Evolutionary conservation across 2,113 vertebrate genomes (phyloP), one percentile per base, ranked within the genome.

Genomic region (Morone saxatilis): DNA sequence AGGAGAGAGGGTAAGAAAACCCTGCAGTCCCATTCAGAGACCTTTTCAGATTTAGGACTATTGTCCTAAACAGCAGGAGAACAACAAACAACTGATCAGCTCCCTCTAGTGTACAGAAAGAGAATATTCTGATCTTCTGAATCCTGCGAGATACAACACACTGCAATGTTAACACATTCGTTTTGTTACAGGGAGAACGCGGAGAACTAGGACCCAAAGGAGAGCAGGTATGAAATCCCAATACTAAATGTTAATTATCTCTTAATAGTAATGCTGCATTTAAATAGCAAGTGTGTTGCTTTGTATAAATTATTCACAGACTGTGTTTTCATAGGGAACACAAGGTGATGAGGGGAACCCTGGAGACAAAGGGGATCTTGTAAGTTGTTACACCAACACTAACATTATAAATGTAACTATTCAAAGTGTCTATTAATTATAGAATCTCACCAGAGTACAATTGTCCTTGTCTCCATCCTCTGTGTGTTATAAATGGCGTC

Each of bases 181-280:
- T 63, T 78, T 81, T 77, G 71, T 48, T 81, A 63, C 85, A 99
- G 98, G 98, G 98, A 81, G 96, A 95, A 1, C 95, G 93, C 38
- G 98, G 98, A 78, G 97, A 97, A 61, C 62, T 87, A 53, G 98
- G 98, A 85, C 96, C 97, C 43, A 98, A 97, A 87, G 98, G 98
- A 93, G 97, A 97, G 63, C 97, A 97, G 94, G 98, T 99, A 88
- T 93, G 95, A 92, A 0, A 17, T 43, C 31, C 40, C 41, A 19
- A 65, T 19, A 1, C 31, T 20, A 47, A 68, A 53, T 22, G 62
- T 79, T 19, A 7, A 76, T 70, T 45, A 0, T 45, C 1, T 19
- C 14, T 78, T 48, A 72, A 48, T 59, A 19, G 14, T 59, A 54
- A 81, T 25, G 25, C 20, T 78, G 25, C 60, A 61, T 71, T 66